phyloP scores from a whole-genome alignment of 2,888 invertebrate species.

The Drosophila greeni region DNA sequence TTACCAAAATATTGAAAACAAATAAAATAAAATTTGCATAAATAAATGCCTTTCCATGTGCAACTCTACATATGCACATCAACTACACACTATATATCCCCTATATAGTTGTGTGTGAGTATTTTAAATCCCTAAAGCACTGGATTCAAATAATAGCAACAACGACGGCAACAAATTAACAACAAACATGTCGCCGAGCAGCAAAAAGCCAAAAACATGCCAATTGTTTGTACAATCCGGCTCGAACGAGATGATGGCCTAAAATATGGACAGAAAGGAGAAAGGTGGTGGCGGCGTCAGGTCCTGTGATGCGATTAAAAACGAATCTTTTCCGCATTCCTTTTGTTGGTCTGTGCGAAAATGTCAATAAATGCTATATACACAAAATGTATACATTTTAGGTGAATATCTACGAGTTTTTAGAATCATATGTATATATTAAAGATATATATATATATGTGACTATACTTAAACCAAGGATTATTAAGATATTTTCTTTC shows the following conservation, averaged over 20 bases:
- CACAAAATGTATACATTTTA: constrained; percentile 1
- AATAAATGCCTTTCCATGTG: constrained; percentile 60
- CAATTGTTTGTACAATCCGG: constrained; percentile 54
- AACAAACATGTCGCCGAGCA: constrained; percentile 58
- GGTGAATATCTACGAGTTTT: background rate
- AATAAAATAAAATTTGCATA: constrained; percentile 72
- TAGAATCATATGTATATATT: no score
- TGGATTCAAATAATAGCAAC: constrained; percentile 61
- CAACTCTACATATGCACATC: constrained; percentile 10
- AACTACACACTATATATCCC: constrained; percentile 7
- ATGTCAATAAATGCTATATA: constrained; percentile 21
- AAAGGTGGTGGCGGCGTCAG: background rate
- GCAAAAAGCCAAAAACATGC: constrained; percentile 70
- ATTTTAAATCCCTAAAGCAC: constrained; percentile 68
- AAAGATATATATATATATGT: no score
- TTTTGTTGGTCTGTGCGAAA: constrained; percentile 23
- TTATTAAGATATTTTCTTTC: constrained; percentile 3
- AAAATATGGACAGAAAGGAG: background rate
- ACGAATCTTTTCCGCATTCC: constrained; percentile 37
- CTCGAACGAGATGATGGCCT: constrained; percentile 15
- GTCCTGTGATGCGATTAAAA: constrained; percentile 66
- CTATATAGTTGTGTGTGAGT: constrained; percentile 35
- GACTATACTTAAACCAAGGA: background rate
- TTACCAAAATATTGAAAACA: constrained; percentile 73
- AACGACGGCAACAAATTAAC: constrained; percentile 45